These are phyloP conservation scores for Emmelina monodactyla DNA, from an alignment of 2,888 invertebrate genomes.

Conservation along the genomic window DNA sequence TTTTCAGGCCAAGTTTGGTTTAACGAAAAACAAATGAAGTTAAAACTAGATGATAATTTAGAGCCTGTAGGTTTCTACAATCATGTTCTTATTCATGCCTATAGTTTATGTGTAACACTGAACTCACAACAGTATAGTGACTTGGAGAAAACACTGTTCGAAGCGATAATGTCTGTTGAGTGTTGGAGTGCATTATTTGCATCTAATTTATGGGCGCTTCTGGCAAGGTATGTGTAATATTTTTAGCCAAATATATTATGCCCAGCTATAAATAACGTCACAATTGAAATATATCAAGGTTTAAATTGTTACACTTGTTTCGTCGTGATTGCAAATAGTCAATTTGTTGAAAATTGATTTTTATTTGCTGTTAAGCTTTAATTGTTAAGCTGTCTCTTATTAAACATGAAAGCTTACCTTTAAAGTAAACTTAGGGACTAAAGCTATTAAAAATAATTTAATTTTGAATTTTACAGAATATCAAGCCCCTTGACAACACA, in stretches of 20 bases:
- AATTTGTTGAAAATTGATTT: too few species aligned
- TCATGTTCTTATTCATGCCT: conserved; percentile 20
- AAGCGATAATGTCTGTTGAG: conserved; percentile 29
- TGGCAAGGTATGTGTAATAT: conserved; percentile 31
- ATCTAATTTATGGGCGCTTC: conserved; percentile 34
- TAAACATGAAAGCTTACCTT: too few species aligned
- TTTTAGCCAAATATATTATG: too few species aligned
- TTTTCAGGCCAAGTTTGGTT: conserved; percentile 38
- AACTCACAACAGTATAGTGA: conserved; percentile 23
- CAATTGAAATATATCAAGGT: too few species aligned
- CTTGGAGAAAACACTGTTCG: conserved; percentile 31
- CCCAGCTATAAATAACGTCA: too few species aligned
- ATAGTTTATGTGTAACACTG: conserved; percentile 24
- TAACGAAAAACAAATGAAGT: too few species aligned
- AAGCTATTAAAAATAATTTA: not conserved
- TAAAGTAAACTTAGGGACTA: too few species aligned
- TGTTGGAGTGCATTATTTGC: conserved; percentile 35
- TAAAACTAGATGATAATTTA: too few species aligned
- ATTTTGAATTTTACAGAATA: conserved; percentile 23
- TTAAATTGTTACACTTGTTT: too few species aligned
- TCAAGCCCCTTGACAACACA: conserved; percentile 20
- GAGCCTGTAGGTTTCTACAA: too few species aligned
- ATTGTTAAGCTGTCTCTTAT: not conserved
- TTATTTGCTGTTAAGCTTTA: not conserved
- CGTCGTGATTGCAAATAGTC: too few species aligned